Evolutionary conservation across 2,113 vertebrate species (phyloP).

Genomic region (Genyomyrus donnyi): DNA sequence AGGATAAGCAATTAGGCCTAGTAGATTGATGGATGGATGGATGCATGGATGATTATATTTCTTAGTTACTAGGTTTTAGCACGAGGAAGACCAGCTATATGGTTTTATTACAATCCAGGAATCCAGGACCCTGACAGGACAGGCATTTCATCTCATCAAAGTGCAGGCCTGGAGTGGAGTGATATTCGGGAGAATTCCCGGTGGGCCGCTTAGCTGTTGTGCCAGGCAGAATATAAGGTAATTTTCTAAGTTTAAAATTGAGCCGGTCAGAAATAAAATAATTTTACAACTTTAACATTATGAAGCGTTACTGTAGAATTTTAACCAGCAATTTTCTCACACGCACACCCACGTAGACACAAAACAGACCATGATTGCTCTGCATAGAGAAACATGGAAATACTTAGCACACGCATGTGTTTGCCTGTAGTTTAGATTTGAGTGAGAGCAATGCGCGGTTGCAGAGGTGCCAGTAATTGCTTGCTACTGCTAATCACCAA

Average conservation of each 20-base stretch:
- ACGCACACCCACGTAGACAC: background rate
- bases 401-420: background rate
- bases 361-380: background rate
- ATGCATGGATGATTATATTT: background rate
- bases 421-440: background rate
- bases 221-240: background rate
- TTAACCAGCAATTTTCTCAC: background rate
- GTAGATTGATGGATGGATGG: background rate
- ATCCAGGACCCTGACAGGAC: background rate
- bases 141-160: background rate
- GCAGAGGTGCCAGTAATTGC: background rate
- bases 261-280: background rate
- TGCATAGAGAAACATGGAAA: background rate
- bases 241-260: background rate
- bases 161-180: background rate
- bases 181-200: background rate
- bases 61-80: background rate
- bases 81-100: background rate
- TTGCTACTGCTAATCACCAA: background rate
- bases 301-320: background rate
- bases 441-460: background rate
- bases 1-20: background rate
- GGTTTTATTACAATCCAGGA: background rate
- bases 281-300: background rate
- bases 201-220: background rate